A percentile compares a stretch with the other conserved stretches of the same genome.
These are phyloP conservation scores for Urocynchramus pylzowi DNA, from an alignment of 2,113 vertebrate genomes.

Conservation along the genomic window DNA sequence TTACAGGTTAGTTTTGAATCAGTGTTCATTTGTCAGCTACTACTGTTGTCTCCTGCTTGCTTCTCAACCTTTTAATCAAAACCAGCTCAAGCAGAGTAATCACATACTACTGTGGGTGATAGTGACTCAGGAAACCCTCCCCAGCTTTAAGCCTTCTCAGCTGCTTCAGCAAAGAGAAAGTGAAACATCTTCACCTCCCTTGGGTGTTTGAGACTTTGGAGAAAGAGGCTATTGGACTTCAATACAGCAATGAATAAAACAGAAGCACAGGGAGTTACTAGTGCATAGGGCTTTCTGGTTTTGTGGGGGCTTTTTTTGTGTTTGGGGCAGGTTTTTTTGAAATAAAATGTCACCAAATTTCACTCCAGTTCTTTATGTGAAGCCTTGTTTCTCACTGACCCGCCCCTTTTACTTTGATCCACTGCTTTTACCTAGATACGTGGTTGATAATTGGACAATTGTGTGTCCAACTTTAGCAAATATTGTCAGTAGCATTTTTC, in stretches of 20 bases:
- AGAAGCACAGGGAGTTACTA: not conserved
- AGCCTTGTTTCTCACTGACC: not conserved
- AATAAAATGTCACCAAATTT: not conserved
- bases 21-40: not conserved
- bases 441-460: not conserved
- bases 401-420: not conserved
- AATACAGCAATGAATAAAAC: not conserved
- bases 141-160: not conserved
- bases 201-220: not conserved
- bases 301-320: not conserved
- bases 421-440: accelerated
- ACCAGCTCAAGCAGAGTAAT: not conserved
- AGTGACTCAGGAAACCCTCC: not conserved
- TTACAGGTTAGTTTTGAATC: not conserved
- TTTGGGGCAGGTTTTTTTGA: not conserved
- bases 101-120: not conserved
- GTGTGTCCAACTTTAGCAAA: not conserved
- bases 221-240: not conserved
- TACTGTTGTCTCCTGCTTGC: not conserved
- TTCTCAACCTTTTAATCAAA: not conserved
- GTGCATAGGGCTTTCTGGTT: not conserved
- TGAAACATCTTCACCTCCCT: not conserved
- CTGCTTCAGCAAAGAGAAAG: not conserved
- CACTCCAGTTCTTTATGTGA: not conserved
- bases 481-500: not conserved